A percentile compares a stretch with the other conserved stretches of the same genome.
Evolutionary conservation across 2,888 invertebrate genomes (phyloP).

Genomic region (Heliconius cydno): DNA sequence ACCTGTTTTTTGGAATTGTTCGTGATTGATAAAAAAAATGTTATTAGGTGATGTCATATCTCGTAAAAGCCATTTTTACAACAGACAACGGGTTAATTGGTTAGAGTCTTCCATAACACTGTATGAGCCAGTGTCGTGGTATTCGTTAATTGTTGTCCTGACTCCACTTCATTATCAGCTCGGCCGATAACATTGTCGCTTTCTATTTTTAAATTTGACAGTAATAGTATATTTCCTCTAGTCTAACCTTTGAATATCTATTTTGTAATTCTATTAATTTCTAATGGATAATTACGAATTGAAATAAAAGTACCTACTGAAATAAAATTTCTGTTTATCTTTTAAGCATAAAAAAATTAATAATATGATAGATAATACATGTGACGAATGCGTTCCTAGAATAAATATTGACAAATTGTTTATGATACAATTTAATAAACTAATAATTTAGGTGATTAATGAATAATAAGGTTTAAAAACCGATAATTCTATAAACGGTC

Average conservation of each 20-base stretch:
- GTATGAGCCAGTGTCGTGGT: slow-evolving; percentile 69
- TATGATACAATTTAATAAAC: background rate
- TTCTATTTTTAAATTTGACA: slow-evolving; percentile 37
- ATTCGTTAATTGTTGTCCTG: slow-evolving; percentile 70
- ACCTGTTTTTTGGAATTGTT: background rate
- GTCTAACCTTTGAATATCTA: background rate
- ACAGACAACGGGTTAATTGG: slow-evolving; percentile 64
- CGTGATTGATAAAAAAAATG: slow-evolving; percentile 30
- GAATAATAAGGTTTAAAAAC: background rate
- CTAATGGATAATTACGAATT: background rate
- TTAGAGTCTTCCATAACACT: slow-evolving; percentile 69
- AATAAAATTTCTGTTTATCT: background rate
- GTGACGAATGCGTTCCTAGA: background rate
- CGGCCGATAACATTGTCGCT: slow-evolving; percentile 47
- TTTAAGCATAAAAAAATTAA: background rate
- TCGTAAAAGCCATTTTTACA: slow-evolving; percentile 41
- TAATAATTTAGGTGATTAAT: background rate
- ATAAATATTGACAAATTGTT: background rate
- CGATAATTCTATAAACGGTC: background rate
- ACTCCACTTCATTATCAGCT: slow-evolving; percentile 64
- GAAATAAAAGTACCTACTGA: background rate
- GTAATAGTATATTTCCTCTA: background rate
- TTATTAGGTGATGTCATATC: slow-evolving; percentile 43
- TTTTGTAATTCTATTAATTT: background rate
- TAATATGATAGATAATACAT: background rate